Base-by-base conservation (phyloP, 2,113 vertebrate genomes). In the Chitala chitala region DNA sequence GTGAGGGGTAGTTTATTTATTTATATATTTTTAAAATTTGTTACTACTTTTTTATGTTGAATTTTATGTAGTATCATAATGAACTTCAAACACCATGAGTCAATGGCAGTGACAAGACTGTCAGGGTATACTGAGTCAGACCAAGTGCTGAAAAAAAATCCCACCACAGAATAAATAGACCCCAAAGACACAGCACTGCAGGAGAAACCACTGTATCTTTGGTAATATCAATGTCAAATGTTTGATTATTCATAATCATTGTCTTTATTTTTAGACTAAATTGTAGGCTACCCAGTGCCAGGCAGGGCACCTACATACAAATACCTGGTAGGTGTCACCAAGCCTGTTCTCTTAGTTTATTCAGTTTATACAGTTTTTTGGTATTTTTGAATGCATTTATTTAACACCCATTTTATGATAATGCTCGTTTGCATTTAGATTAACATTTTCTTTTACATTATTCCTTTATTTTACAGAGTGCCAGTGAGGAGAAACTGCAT, bases 391-490 rank as follows among this genome's bases (percentile, higher is more conserved):
- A 22, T 56, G 15, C 46, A 42, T 59, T 44, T 10, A 44, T 59
- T 66, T 46, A n/a, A 66, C 36, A 10, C 1, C 12, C 24, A 20
- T 26, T 38, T 38, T 68, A 20, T 68, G 46, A 50, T 20, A 13
- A 74, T 26, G 59, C 59, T 50, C 29, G 66, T 74, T 74, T 74
- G 59, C 58, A 74, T 74, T 74, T 64, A 74, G 44, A 74, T 74
- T 64, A 74, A 74, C 72, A 54, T 64, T 40, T 36, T 29, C 64
- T 46, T 74, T 74, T 33, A 74, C 44, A 74, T 20, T n/a, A n/a
- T n/a, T n/a, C n/a, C n/a, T n/a, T n/a, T n/a, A n/a, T n/a, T n/a
- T n/a, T n/a, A 20, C 24, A n/a, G 3, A 54, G 29, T 48, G 31
- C 72, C 50, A 5, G 44, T 44, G 3, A 17, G 48, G 36, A 65